These are phyloP conservation scores for Dichetophora obliterata DNA, from an alignment of 2,888 invertebrate genomes.

Conservation along the genomic window DNA sequence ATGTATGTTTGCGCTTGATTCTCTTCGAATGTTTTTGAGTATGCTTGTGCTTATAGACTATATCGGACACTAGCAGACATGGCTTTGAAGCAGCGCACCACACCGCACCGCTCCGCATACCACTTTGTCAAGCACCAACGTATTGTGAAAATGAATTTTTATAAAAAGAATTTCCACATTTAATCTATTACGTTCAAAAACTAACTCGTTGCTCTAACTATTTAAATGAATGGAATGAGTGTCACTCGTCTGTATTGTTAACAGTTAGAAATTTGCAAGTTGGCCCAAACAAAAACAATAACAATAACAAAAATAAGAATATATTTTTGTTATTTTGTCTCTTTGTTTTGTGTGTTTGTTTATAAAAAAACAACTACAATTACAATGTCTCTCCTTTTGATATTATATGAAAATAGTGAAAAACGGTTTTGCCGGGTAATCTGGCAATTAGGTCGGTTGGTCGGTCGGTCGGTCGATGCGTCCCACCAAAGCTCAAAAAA, in stretches of 20 bases:
- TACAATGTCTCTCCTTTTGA: not conserved
- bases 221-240: not conserved
- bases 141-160: slow-evolving; percentile 23
- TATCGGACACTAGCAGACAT: slow-evolving; percentile 23
- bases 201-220: not conserved
- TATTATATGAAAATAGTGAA: not conserved
- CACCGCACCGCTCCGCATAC: not conserved
- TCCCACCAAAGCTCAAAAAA: slow-evolving; percentile 37
- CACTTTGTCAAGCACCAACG: not conserved
- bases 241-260: not conserved
- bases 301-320: too few relatives aligned
- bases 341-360: not conserved
- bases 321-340: not conserved
- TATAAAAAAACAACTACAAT: not conserved
- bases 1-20: not conserved
- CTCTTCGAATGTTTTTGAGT: not conserved
- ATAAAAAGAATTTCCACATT: slow-evolving; percentile 19
- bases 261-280: slow-evolving; percentile 14
- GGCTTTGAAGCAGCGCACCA: not conserved
- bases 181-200: not conserved
- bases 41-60: not conserved
- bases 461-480: slow-evolving; percentile 37
- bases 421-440: slow-evolving; percentile 35
- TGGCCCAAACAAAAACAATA: not conserved
- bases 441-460: slow-evolving; percentile 42